These are phyloP conservation scores for Magallana ariakensis DNA, from an alignment of 1,140 invertebrate genomes.

Conservation along the genomic window DNA sequence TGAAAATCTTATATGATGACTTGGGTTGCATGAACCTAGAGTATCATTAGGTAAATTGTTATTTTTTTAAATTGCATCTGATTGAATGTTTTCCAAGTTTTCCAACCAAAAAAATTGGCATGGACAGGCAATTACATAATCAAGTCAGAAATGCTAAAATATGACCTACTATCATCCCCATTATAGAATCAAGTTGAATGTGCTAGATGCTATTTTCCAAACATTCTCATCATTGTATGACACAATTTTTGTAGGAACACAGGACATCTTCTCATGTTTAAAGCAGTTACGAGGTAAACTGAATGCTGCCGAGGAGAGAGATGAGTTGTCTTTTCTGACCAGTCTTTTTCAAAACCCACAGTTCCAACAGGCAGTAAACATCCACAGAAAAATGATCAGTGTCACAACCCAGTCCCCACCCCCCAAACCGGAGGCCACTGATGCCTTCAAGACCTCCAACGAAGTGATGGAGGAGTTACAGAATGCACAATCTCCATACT, in stretches of 20 bases:
- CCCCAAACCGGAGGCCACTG: constrained; percentile 60
- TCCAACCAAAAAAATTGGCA: too few relatives aligned
- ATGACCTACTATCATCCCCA: neutral
- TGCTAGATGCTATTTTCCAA: neutral
- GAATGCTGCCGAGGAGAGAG: constrained; percentile 82
- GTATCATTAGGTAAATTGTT: too few relatives aligned
- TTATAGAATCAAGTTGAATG: neutral
- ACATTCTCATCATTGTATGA: neutral
- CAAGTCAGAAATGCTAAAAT: neutral
- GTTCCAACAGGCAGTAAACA: constrained; percentile 86
- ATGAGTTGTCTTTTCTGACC: constrained; percentile 89
- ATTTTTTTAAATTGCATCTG: too few relatives aligned
- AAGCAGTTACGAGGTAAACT: constrained; percentile 91
- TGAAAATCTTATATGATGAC: too few relatives aligned
- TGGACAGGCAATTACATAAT: too few relatives aligned
- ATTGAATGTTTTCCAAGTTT: too few relatives aligned
- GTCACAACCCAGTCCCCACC: constrained; percentile 66
- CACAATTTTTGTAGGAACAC: constrained; percentile 63
- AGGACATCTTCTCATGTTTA: constrained; percentile 84
- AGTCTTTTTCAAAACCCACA: constrained; percentile 89
- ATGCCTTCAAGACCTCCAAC: constrained; percentile 58
- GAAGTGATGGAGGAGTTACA: constrained; percentile 64
- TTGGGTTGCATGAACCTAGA: too few relatives aligned
- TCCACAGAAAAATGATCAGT: constrained; percentile 75
- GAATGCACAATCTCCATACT: constrained; percentile 55